phyloP scores from a whole-genome alignment of 2,113 vertebrate species.

The Illadopsis cleaveri region DNA sequence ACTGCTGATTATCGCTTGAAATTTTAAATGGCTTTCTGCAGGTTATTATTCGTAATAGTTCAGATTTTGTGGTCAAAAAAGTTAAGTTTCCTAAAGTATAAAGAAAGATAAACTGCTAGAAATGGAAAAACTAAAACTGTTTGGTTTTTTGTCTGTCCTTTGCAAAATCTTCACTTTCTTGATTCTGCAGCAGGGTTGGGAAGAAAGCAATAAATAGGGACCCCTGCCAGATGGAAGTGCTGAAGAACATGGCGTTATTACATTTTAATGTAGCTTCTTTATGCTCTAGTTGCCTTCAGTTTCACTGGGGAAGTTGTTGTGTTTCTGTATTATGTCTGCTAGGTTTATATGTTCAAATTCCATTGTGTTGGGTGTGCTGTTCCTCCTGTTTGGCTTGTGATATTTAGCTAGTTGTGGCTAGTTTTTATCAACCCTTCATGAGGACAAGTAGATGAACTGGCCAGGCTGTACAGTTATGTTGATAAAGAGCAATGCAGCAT shows the following conservation, averaged over 20 bases:
- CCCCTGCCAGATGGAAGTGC: not conserved
- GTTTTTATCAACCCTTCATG: not conserved
- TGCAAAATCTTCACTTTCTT: not conserved
- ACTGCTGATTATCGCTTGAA: not conserved
- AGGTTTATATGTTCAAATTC: not conserved
- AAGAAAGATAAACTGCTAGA: not conserved
- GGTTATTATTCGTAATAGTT: not conserved
- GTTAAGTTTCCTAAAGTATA: not conserved
- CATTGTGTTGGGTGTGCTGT: not conserved
- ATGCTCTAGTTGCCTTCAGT: not conserved
- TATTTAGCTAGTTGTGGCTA: not conserved
- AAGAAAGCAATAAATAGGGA: not conserved
- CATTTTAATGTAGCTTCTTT: constrained; percentile 3
- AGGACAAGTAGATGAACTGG: not conserved
- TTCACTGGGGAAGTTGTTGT: not conserved
- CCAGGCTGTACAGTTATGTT: not conserved
- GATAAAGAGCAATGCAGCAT: not conserved
- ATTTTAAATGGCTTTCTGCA: not conserved
- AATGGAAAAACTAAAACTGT: not conserved
- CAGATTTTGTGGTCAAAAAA: not conserved
- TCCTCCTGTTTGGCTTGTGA: not conserved
- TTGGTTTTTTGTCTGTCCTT: not conserved
- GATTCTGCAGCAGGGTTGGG: not conserved
- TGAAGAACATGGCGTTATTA: not conserved
- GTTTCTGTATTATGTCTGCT: not conserved